phyloP scores from a whole-genome alignment of 2,888 invertebrate genomes.

The Isotomurus palustris region DNA sequence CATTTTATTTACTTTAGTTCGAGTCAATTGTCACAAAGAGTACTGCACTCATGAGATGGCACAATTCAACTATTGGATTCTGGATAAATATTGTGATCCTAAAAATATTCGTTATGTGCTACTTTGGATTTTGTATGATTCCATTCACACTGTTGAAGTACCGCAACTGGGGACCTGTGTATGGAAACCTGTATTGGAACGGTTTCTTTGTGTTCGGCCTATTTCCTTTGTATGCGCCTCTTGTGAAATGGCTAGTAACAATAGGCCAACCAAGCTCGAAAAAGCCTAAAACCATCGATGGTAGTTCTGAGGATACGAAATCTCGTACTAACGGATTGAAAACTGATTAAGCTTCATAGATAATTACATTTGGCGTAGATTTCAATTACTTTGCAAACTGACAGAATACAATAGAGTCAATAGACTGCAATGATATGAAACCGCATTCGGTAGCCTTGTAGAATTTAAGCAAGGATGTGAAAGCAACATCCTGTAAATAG shows the following conservation, averaged over 20 bases:
- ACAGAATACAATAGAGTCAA: no score
- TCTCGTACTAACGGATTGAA: no score
- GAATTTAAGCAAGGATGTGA: no score
- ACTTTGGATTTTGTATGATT: slow-evolving; percentile 76
- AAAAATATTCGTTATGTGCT: slow-evolving; percentile 69
- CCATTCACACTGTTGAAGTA: slow-evolving; percentile 70
- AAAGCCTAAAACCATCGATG: no score
- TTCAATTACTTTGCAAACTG: no score
- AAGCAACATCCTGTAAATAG: no score
- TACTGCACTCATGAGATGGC: slow-evolving; percentile 53
- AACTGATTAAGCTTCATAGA: no score
- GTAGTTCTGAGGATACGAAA: no score
- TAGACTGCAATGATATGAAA: no score
- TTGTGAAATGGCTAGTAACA: slow-evolving; percentile 48
- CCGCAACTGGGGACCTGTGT: slow-evolving; percentile 64
- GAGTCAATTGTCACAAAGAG: slow-evolving; percentile 58
- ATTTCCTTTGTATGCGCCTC: slow-evolving; percentile 58
- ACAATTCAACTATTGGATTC: slow-evolving; percentile 36
- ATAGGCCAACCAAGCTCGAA: background rate
- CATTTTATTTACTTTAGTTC: slow-evolving; percentile 51
- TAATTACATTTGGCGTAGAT: no score
- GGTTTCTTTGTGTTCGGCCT: slow-evolving; percentile 64
- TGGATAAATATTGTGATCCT: slow-evolving; percentile 52
- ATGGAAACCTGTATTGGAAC: slow-evolving; percentile 61
- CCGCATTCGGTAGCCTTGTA: no score